These are phyloP conservation scores for Solenodon paradoxus DNA, from an alignment of 2,113 vertebrate genomes.

Conservation along the genomic window DNA sequence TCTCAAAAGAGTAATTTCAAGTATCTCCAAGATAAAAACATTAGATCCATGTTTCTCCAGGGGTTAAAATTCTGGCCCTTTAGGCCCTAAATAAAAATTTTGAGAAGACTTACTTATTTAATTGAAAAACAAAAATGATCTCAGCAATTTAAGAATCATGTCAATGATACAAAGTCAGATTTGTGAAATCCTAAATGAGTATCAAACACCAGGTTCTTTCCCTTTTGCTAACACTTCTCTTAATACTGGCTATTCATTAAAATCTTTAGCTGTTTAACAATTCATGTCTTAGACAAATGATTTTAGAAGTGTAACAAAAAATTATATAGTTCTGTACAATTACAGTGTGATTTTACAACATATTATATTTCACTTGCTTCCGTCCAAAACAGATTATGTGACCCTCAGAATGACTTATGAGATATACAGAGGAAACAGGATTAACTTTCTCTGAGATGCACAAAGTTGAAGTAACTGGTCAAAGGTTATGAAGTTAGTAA, in stretches of 20 bases:
- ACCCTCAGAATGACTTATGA: background rate
- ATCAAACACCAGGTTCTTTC: background rate
- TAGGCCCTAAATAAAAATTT: constrained; percentile 13
- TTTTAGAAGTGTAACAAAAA: background rate
- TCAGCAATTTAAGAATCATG: background rate
- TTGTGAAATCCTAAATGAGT: background rate
- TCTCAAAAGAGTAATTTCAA: constrained; percentile 43
- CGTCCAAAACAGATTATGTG: background rate
- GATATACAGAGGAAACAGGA: background rate
- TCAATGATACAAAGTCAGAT: background rate
- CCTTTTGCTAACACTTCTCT: background rate
- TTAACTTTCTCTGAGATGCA: background rate
- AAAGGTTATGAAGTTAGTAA: background rate
- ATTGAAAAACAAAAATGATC: background rate
- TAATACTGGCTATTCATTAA: background rate
- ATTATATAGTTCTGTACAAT: background rate
- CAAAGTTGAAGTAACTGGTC: background rate
- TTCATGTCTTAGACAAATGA: background rate
- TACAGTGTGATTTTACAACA: too few relatives aligned
- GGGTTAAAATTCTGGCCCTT: constrained; percentile 15
- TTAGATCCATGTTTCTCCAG: background rate
- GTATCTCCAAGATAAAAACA: constrained; percentile 13
- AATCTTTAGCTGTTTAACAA: background rate
- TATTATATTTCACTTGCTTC: too few relatives aligned
- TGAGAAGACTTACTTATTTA: background rate